Evolutionary conservation across 2,888 invertebrate genomes (phyloP), one percentile per base, ranked within the genome.

Genomic region (Platycheirus rosarum): DNA sequence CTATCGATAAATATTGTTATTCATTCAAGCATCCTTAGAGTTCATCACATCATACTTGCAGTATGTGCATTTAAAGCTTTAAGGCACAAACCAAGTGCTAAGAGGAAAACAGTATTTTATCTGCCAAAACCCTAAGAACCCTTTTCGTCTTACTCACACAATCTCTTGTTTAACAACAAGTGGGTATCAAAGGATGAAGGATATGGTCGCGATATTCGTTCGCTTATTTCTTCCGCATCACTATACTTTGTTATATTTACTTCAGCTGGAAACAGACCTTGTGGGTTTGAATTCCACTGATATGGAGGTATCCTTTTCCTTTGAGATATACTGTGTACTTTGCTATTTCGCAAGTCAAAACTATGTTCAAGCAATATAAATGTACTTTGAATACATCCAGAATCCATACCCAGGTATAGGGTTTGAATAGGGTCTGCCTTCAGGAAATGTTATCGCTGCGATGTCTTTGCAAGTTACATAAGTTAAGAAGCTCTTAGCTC

Each of bases 171-270:
- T 4, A 2, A 23, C 23, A 23, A 23, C 35, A n/a, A 55, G 37
- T 18, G 13, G 8, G 35, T 35, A 35, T 55, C 8, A 55, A 53
- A 37, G 35, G 35, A 55, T 55, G 37, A 55, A 20, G 18, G 2
- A 35, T 53, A 53, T n/a, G 18, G 18, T 35, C 18, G 32, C 18
- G 7, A n/a, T n/a, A 35, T 55, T 55, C 53, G 53, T 55, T n/a
- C n/a, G n/a, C n/a, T n/a, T 55, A 37, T 55, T 8, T 8, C 13
- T 55, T 35, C 35, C 20, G n/a, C 20, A 37, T 37, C 18, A 20
- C n/a, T 51, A 35, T 35, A 35, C 53, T 18, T 35, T 55, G 53
- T 35, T 55, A 55, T n/a, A n/a, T n/a, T n/a, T 35, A 13, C 53
- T 35, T n/a, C 20, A 23, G 23, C n/a, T n/a, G 32, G 20, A 2